Evolutionary conservation across 1,140 invertebrate species (phyloP).

Genomic region (Daktulosphaira vitifoliae): DNA sequence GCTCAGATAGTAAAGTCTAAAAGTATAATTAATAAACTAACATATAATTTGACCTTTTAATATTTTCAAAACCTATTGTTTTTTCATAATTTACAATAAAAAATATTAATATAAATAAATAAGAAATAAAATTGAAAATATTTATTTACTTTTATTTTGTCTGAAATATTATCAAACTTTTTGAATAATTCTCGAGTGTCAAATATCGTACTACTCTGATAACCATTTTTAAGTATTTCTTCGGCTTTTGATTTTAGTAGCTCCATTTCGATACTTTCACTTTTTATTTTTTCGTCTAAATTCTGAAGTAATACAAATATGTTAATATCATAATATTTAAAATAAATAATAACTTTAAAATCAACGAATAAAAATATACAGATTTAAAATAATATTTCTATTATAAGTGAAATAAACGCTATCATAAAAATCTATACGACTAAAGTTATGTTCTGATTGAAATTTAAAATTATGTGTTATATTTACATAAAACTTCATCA

Average conservation of each 20-base stretch:
- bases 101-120: not conserved
- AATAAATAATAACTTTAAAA: too few species aligned
- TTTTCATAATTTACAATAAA: not conserved
- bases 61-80: slow-evolving; percentile 1
- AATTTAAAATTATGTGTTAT: too few species aligned
- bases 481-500: too few species aligned
- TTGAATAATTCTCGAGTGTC: slow-evolving; percentile 77
- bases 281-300: slow-evolving; percentile 78
- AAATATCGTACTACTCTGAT: slow-evolving; percentile 69
- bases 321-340: not conserved
- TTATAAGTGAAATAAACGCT: too few species aligned
- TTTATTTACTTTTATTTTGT: slow-evolving; percentile 59
- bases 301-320: slow-evolving; percentile 42
- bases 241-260: slow-evolving; percentile 72
- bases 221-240: slow-evolving; percentile 77
- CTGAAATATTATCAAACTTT: slow-evolving; percentile 64
- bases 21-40: too few species aligned
- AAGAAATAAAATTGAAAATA: too few species aligned
- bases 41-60: not conserved
- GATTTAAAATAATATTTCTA: too few species aligned
- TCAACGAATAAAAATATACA: too few species aligned
- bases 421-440: too few species aligned
- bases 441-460: too few species aligned
- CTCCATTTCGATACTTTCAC: slow-evolving; percentile 88
- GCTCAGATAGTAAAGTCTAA: slow-evolving; percentile 61